Percentiles rank a stretch among this genome's conserved stretches.
phyloP scores from a whole-genome alignment of 2,113 vertebrate genomes.

The Telmatochromis sp. region DNA sequence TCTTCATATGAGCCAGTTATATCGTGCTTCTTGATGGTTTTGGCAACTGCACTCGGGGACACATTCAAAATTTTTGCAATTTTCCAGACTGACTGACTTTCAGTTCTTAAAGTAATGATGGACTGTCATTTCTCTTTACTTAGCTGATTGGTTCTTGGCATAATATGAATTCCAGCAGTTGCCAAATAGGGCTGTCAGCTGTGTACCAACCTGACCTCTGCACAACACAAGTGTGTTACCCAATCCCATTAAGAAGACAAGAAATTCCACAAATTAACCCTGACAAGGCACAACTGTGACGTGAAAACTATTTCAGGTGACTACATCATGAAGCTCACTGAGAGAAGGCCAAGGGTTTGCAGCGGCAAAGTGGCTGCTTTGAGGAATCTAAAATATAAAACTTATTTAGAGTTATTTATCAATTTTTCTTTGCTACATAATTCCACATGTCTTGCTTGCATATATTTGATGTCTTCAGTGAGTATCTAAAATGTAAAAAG shows the following conservation, averaged over 20 bases:
- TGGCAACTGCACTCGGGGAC: not conserved
- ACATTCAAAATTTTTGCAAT: not conserved
- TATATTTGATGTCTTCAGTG: not conserved
- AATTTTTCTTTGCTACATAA: not conserved
- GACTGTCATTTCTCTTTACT: not conserved
- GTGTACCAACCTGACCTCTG: not conserved
- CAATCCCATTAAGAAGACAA: not conserved
- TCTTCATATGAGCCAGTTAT: not conserved
- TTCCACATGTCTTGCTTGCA: accelerated
- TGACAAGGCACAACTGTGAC: not conserved
- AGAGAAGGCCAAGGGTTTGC: not conserved
- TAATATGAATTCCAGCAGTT: not conserved
- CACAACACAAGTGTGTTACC: not conserved
- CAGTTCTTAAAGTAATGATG: not conserved
- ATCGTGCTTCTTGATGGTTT: not conserved
- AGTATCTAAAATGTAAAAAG: not conserved
- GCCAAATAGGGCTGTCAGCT: not conserved
- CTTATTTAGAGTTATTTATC: not conserved
- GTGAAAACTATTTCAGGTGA: not conserved
- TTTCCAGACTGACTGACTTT: not conserved
- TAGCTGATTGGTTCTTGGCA: not conserved
- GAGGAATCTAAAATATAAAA: not conserved
- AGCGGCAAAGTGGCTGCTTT: not conserved
- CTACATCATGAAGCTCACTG: not conserved
- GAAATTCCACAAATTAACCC: not conserved